These are phyloP conservation scores for Coleophora flavipennella DNA, from an alignment of 2,888 invertebrate genomes.

Conservation along the genomic window DNA sequence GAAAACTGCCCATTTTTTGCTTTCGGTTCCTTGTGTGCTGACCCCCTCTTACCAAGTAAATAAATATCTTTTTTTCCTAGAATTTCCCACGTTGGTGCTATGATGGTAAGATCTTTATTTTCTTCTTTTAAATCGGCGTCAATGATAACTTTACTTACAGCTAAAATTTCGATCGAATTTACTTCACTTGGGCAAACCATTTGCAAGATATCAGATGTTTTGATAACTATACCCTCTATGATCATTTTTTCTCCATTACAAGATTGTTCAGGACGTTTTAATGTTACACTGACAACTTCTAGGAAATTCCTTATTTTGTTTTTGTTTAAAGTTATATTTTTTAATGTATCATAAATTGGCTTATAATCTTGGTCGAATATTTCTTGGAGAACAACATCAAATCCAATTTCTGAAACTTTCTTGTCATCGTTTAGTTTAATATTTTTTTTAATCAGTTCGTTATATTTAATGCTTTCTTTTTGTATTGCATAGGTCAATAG, in stretches of 20 bases:
- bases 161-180: not conserved
- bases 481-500: too few relatives aligned
- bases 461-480: too few relatives aligned
- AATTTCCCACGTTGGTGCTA: not conserved
- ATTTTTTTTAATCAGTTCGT: too few relatives aligned
- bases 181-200: not conserved
- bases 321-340: not conserved
- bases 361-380: too few relatives aligned
- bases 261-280: too few relatives aligned
- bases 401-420: too few relatives aligned
- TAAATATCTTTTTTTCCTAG: not conserved
- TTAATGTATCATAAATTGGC: not conserved
- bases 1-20: not conserved
- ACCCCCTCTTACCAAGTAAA: not conserved
- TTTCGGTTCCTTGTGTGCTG: not conserved
- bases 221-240: not conserved
- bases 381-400: too few relatives aligned
- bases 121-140: not conserved
- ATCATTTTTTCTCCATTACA: not conserved
- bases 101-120: not conserved
- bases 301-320: not conserved
- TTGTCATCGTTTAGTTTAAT: too few relatives aligned
- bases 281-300: too few relatives aligned
- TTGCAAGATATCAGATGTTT: not conserved
- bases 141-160: not conserved